Conservation (phyloP, 1,140 invertebrate species). For the Papilio dardanus region DNA sequence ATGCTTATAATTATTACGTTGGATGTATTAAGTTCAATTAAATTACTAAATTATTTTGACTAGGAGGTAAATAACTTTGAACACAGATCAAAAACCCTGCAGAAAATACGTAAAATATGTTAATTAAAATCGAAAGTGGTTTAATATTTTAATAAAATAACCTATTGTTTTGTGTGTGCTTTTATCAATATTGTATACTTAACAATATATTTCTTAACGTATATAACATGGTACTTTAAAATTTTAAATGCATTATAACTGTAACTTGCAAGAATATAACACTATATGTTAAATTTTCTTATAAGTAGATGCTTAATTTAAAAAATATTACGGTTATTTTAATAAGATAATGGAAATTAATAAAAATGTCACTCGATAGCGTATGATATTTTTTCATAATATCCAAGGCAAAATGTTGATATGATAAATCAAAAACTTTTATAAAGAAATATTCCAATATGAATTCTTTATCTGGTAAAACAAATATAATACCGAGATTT, state of each 20-base stretch:
- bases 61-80: conserved; percentile 53
- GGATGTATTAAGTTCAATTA: conserved; percentile 38
- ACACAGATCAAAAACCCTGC: conserved; percentile 68
- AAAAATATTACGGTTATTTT: background rate
- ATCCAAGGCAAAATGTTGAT: background rate
- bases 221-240: conserved; percentile 12
- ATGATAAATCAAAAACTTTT: background rate
- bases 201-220: conserved; percentile 21
- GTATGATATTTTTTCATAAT: background rate
- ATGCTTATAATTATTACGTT: conserved; percentile 39
- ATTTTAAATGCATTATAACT: conserved; percentile 25
- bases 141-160: conserved; percentile 5
- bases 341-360: conserved; percentile 26
- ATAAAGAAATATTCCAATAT: background rate
- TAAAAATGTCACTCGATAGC: background rate
- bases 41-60: conserved; percentile 53
- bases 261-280: conserved; percentile 29
- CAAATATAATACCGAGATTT: background rate
- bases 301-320: conserved; percentile 14
- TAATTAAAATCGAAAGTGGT: conserved; percentile 31
- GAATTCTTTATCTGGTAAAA: background rate
- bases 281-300: conserved; percentile 12
- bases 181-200: conserved; percentile 20
- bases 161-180: conserved; percentile 14
- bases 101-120: conserved; percentile 46